A percentile compares a stretch with the other conserved stretches of the same genome.
phyloP scores from a whole-genome alignment of 2,113 vertebrate species.

The Cynopterus brachyotis region DNA sequence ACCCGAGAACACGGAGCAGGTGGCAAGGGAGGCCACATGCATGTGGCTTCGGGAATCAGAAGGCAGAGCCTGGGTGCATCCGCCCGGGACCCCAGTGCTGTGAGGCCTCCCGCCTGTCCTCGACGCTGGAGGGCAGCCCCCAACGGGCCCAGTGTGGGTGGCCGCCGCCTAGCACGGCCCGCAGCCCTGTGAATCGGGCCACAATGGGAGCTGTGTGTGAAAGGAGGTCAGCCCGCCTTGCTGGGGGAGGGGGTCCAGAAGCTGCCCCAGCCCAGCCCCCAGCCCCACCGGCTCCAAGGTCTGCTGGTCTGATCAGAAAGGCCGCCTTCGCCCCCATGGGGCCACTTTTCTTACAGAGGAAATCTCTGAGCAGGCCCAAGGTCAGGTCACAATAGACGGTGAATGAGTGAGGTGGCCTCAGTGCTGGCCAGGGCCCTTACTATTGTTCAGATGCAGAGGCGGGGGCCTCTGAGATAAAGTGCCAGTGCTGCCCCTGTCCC shows the following conservation, averaged over 20 bases:
- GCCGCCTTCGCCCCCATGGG: not conserved
- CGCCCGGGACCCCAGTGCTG: not conserved
- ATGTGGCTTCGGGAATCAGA: not conserved
- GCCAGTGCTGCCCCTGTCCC: not conserved
- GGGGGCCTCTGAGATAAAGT: not conserved
- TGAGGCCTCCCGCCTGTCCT: not conserved
- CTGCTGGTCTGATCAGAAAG: not conserved
- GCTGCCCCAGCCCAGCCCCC: not conserved
- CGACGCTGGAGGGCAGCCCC: fast-evolving
- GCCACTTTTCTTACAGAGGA: not conserved
- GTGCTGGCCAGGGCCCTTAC: fast-evolving
- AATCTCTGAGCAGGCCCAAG: not conserved
- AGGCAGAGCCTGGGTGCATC: not conserved
- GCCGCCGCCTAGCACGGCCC: not conserved
- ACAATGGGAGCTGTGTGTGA: conserved; percentile 55
- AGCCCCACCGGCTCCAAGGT: not conserved
- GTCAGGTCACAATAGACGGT: fast-evolving
- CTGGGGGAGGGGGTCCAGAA: not conserved
- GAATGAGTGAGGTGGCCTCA: fast-evolving
- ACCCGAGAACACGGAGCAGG: not conserved
- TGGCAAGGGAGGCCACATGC: fast-evolving
- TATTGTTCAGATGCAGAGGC: fast-evolving
- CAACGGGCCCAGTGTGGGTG: fast-evolving
- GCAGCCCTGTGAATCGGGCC: fast-evolving
- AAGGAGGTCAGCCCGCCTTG: conserved; percentile 44